Evolutionary conservation across 1,140 invertebrate species (phyloP).

Genomic region (Ceratosolen solmsi): DNA sequence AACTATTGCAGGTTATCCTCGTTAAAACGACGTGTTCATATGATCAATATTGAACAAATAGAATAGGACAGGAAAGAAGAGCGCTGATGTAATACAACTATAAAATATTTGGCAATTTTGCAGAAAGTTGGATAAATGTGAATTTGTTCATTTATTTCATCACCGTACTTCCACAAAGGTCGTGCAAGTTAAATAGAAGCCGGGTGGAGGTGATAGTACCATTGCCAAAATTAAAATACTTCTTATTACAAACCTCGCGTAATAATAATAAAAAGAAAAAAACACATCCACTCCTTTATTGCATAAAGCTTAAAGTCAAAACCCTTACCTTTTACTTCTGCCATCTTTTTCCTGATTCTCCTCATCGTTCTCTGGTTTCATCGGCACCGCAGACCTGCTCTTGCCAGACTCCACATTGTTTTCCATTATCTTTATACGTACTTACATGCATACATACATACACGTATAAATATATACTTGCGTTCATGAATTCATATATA

Average conservation of each 20-base stretch:
- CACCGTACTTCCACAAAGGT: too few relatives aligned
- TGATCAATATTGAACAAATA: too few relatives aligned
- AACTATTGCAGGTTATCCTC: not conserved
- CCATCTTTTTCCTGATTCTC: slow-evolving; percentile 68
- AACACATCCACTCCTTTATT: not conserved
- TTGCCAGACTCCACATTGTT: slow-evolving; percentile 67
- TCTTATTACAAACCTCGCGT: too few relatives aligned
- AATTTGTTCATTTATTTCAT: too few relatives aligned
- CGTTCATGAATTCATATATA: not conserved
- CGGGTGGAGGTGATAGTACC: too few relatives aligned
- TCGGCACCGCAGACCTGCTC: slow-evolving; percentile 56
- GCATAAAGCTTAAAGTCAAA: not conserved
- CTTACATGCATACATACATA: not conserved
- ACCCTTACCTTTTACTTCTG: slow-evolving; percentile 65
- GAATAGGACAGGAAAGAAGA: too few relatives aligned
- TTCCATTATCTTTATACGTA: slow-evolving; percentile 23
- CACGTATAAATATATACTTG: not conserved
- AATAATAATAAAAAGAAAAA: too few relatives aligned
- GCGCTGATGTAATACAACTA: too few relatives aligned
- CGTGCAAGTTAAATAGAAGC: too few relatives aligned
- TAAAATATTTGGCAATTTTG: too few relatives aligned
- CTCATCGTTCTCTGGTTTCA: slow-evolving; percentile 61
- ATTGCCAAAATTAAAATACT: too few relatives aligned
- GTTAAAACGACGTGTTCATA: not conserved
- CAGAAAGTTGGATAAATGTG: too few relatives aligned